Conservation (phyloP, 2,797 vertebrate species). For the Neopelma chrysocephalum region DNA sequence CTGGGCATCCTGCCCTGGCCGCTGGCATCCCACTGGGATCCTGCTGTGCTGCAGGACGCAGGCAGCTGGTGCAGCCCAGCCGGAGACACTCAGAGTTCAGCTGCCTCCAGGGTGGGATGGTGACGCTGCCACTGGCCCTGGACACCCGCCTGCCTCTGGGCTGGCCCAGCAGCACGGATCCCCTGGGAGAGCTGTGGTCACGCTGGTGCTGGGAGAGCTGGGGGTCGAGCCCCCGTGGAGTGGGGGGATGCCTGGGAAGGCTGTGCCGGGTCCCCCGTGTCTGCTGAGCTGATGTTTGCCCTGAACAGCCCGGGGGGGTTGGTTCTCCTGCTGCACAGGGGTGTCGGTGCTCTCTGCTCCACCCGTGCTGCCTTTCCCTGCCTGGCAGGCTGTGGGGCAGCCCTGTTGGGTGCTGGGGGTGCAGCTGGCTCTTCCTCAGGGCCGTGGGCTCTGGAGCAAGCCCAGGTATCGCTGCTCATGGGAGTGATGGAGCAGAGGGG, state of each 20-base stretch:
- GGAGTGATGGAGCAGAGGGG: not conserved
- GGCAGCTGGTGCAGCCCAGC: not conserved
- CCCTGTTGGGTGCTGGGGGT: not conserved
- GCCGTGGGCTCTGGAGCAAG: not conserved
- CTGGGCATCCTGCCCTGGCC: not conserved
- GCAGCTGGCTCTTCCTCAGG: not conserved
- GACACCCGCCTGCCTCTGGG: not conserved
- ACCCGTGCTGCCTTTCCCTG: not conserved
- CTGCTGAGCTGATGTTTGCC: accelerated
- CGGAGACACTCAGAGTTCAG: not conserved
- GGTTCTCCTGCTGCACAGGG: accelerated
- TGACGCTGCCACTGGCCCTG: accelerated
- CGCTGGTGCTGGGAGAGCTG: not conserved
- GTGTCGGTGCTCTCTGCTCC: accelerated
- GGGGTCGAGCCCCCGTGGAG: not conserved
- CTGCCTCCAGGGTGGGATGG: not conserved
- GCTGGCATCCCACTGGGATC: accelerated
- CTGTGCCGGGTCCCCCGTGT: not conserved
- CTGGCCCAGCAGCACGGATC: accelerated
- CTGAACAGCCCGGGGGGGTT: accelerated
- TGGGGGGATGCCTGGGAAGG: accelerated
- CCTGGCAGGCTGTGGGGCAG: accelerated
- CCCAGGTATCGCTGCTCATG: accelerated
- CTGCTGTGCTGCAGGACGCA: accelerated
- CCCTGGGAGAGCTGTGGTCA: not conserved